Base-by-base conservation (phyloP, 1,140 invertebrate genomes). In the Zaprionus inermis region DNA sequence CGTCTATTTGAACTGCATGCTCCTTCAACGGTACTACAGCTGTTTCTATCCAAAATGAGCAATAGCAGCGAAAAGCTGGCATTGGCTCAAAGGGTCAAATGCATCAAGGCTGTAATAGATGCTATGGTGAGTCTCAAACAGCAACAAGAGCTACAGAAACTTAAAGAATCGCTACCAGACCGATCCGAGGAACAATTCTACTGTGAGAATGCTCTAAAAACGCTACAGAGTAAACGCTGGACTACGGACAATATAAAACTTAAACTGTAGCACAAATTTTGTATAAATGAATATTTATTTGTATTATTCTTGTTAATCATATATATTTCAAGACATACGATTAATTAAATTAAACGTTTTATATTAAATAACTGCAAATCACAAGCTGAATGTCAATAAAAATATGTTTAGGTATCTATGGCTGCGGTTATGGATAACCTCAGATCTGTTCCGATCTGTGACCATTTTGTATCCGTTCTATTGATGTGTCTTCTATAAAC, bases 121-220 rank as follows among this genome's bases (percentile, higher is more conserved):
- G 88, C 91, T 1, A 72, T 92, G 72, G 78, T 67, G 1, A 79
- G 75, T 3, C 44, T 92, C 1, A 92, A 92, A 52, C 90, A 92
- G 46, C 76, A 91, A n/a, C 70, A 78, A 36, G 90, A 84, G 34
- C 49, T 92, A 9, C 78, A 76, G n/a, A 75, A 91, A 55, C 74
- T 91, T 5, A 91, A 79, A 18, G 79, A 90, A 4, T 67, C 86
- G 12, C 49, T 92, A 12, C 64, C 85, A 1, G 79, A 90, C 9
- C 68, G 91, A 16, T 90, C 79, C 36, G 91, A 92, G 55, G 91
- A 91, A 57, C 76, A 86, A 46, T 91, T 92, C 54, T 92, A 92
- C 54, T 92, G 91, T 55, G 92, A 92, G 49, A 92, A 92, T 34
- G 90, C 91, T 0, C 41, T 92, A 0, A 92, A 91, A 55, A 24